Conservation (phyloP, 2,888 invertebrate species). For the Pseudococcus longispinus region DNA sequence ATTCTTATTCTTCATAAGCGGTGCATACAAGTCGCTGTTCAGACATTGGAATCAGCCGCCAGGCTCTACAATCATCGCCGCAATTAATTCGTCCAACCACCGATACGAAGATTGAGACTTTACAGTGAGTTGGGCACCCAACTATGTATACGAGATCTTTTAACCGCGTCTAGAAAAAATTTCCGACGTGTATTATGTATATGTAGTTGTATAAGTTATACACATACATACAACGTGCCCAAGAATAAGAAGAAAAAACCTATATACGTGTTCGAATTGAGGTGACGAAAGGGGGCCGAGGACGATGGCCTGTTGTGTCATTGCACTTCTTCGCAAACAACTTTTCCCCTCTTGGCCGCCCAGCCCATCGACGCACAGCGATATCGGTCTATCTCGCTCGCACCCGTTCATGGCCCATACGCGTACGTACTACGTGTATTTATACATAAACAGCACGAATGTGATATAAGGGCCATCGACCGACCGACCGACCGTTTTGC, state of each 20-base stretch:
- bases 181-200: not conserved
- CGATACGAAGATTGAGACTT: not conserved
- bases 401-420: not conserved
- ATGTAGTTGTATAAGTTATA: not conserved
- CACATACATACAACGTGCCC: not conserved
- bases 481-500: slow-evolving; percentile 50
- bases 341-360: slow-evolving; percentile 15
- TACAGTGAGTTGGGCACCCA: not conserved
- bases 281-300: slow-evolving; percentile 56
- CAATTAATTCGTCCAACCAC: not conserved
- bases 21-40: not conserved
- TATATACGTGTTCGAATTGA: slow-evolving; percentile 42
- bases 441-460: not conserved
- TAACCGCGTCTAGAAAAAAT: not conserved
- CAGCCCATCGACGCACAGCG: not conserved
- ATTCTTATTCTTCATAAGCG: not conserved
- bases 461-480: slow-evolving; percentile 44
- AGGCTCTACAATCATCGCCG: not conserved
- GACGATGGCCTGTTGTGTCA: slow-evolving; percentile 56
- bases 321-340: slow-evolving; percentile 57
- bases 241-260: not conserved
- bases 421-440: not conserved
- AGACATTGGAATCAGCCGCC: not conserved
- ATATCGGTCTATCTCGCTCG: slow-evolving; percentile 6
- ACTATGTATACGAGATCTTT: not conserved